A percentile compares a stretch with the other conserved stretches of the same genome.
phyloP scores from a whole-genome alignment of 2,888 invertebrate species.

The Calliphora vomitoria region DNA sequence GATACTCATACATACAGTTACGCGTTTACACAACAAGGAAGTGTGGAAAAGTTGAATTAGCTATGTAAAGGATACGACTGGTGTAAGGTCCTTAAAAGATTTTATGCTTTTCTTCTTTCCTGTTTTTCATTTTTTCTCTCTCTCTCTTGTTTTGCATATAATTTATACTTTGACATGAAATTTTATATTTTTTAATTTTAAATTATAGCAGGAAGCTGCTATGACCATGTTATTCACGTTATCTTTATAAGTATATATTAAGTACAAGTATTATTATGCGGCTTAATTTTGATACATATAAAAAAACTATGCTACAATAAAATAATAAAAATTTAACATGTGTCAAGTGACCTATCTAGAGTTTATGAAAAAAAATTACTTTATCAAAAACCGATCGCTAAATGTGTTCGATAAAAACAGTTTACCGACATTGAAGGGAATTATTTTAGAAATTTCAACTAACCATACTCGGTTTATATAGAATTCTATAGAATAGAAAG shows the following conservation, averaged over 20 bases:
- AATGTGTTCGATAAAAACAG: too few species aligned
- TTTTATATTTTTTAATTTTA: slow-evolving; percentile 14
- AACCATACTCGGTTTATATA: too few species aligned
- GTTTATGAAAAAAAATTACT: too few species aligned
- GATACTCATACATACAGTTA: neutral
- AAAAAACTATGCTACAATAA: too few species aligned
- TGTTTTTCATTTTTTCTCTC: neutral
- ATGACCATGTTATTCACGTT: neutral
- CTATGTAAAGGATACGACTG: neutral
- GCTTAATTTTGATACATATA: too few species aligned
- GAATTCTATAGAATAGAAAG: too few species aligned
- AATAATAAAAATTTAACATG: too few species aligned
- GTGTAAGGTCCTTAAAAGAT: slow-evolving; percentile 24
- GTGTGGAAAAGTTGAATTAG: slow-evolving; percentile 11
- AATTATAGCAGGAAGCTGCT: neutral
- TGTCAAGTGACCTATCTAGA: too few species aligned
- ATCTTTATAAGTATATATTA: neutral
- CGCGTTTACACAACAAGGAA: slow-evolving; percentile 17
- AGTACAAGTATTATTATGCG: neutral
- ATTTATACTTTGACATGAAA: slow-evolving; percentile 55
- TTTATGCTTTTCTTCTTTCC: neutral
- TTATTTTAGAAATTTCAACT: too few species aligned
- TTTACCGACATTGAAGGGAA: too few species aligned
- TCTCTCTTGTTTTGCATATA: neutral
- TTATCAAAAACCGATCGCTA: too few species aligned